Base-by-base conservation (phyloP, 2,113 vertebrate species). In the Bostrychus sinensis region DNA sequence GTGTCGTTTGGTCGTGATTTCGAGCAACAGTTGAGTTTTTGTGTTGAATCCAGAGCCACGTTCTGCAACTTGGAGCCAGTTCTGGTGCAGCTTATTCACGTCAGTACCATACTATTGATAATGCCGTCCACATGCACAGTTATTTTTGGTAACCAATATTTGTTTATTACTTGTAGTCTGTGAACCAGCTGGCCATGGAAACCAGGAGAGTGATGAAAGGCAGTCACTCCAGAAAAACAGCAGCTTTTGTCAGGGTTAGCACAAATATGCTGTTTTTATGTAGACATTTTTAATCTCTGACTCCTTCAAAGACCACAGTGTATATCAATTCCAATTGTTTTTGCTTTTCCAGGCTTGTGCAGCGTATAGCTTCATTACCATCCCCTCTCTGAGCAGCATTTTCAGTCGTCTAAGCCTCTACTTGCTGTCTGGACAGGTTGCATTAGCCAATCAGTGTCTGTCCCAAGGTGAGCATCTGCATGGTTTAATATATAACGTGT, bases 1-100 rank as follows among this genome's bases (percentile, higher is more conserved):
- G 96, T 99, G 51, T 98, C 95, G 1, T 99, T 98, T 75, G 95
- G 96, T 17, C 95, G 96, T 20, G 97, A 99, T 87, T 99, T 99
- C 64, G 97, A 99, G 71, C 97, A 99, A 4, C 97, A 99, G 89
- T 78, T 99, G 78, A 98, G 95, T 79, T 99, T 99, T 83, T 99
- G 96, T 5, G 97, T 99, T 2, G 97, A 98, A 85, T 94, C 96
- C 53, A 84, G 97, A 75, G 94, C 97, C 1, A 94, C 95, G 58
- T 99, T 99, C 83, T 97, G 95, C 74, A 98, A 98, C 78, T 86
- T 99, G 91, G 97, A 99, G 75, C 92, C 96, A 1, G 95, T 98
- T 30, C 90, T 98, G 54, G 90, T 98, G 58, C 96, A 98, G 64
- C 81, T 99, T 71, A 96, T 98, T 74, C 97, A 99, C 2, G 97